Base-by-base conservation (phyloP, 1,140 invertebrate species). In the Psix sp. region DNA sequence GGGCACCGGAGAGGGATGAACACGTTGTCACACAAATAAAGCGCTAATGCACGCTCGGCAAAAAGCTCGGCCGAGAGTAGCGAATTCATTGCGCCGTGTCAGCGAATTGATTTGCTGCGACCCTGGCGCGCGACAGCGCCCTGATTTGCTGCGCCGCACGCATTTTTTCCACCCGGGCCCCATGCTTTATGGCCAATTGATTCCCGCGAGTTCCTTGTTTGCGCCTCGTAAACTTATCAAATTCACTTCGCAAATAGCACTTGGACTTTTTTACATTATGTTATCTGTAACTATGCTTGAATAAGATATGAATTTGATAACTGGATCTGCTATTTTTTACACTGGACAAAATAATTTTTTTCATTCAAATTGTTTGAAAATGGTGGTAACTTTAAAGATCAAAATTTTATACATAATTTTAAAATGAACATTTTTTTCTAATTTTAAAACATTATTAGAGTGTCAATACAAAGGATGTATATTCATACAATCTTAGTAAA, bases 71-170 rank as follows among this genome's bases (percentile, higher is more conserved):
- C 33, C 52, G 46, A 59, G 70, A 66, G 70, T 66, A 54, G 54
- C 70, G 49, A 73, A 73, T 66, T 59, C 60, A 73, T 66, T 73
- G 48, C 60, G 62, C 54, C 46, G 14, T 72, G 60, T 54, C 70
- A 54, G 70, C 17, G 35, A 73, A 73, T 74, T 67, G 62, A 74
- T 74, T 74, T 67, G 62, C 56, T 62, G 39, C 57, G 66, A 70
- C 66, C 48, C 39, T 21, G 51, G 49, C 63, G 18, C 45, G 52
- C 63, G 63, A 56, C 65, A 51, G 17, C 57, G 42, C 2, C 2
- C 68, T 72, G 59, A 72, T 72, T 72, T 72, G 59, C 46, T 21
- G 45, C 59, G 31, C 11, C 13, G 42, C 35, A 36, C 17, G 39
- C 39, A 43, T 65, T 73, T 66, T 73, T n/a, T 71, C 18, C 36